These are phyloP conservation scores for Phalangium opilio DNA, from an alignment of 2,888 invertebrate genomes.

Conservation along the genomic window DNA sequence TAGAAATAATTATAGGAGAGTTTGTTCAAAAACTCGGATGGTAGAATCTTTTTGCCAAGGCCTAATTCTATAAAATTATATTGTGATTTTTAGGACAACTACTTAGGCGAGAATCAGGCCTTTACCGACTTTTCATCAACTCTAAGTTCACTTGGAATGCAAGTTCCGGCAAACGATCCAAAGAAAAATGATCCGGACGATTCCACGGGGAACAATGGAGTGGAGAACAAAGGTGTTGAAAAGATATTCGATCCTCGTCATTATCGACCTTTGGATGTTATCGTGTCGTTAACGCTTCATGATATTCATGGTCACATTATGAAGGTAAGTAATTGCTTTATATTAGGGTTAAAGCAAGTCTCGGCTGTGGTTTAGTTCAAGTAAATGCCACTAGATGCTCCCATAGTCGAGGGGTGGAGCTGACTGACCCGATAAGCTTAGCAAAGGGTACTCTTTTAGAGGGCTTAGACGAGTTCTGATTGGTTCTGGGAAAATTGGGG, in stretches of 20 bases:
- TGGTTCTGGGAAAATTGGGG: no score
- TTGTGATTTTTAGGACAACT: conserved; percentile 55
- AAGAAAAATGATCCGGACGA: conserved; percentile 16
- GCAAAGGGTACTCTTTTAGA: no score
- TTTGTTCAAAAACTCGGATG: no score
- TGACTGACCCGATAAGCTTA: no score
- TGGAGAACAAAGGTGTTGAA: conserved; percentile 3
- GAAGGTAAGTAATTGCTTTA: conserved; percentile 47
- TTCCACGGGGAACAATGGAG: conserved; percentile 14
- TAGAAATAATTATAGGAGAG: no score
- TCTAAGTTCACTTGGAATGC: background rate
- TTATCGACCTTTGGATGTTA: conserved; percentile 77
- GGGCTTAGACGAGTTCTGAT: no score
- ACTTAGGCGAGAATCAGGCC: conserved; percentile 88
- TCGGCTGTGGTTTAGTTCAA: no score
- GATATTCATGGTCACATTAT: conserved; percentile 89
- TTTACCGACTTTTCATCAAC: conserved; percentile 65
- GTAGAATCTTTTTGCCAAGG: no score
- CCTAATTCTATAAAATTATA: no score
- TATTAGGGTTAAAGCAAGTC: no score
- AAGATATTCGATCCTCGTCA: conserved; percentile 60
- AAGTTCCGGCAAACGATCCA: background rate
- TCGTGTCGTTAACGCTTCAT: conserved; percentile 81
- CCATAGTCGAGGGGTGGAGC: no score
- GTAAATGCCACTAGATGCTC: no score